These are phyloP conservation scores for Callospermophilus lateralis DNA, from an alignment of 2,113 vertebrate genomes.

Conservation along the genomic window DNA sequence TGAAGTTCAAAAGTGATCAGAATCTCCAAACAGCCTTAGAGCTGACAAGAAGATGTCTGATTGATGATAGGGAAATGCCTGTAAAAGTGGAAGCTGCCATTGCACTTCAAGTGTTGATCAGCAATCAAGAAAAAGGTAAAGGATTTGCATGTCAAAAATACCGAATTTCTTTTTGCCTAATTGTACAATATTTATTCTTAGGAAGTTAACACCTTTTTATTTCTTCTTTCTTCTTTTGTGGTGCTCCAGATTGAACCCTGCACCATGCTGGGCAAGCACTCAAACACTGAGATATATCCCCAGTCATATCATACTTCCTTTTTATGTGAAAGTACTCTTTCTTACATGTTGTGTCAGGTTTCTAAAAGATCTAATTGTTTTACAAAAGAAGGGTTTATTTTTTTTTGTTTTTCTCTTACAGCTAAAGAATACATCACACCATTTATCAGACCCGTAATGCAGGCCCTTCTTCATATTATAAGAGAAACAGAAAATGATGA, in stretches of 20 bases:
- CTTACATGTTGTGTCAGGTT: not conserved
- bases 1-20: slow-evolving; percentile 99
- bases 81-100: slow-evolving; percentile 99
- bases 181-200: not conserved
- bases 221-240: not conserved
- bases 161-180: not conserved
- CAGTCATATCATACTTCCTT: not conserved
- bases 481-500: slow-evolving; percentile 99
- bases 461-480: slow-evolving; percentile 98
- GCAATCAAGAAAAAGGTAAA: slow-evolving; percentile 99
- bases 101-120: slow-evolving; percentile 98
- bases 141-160: not conserved
- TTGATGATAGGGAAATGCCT: slow-evolving; percentile 99
- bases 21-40: slow-evolving; percentile 98
- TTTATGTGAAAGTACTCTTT: not conserved
- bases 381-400: too few species aligned
- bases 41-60: slow-evolving; percentile 96
- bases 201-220: not conserved
- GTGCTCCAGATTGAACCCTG: not conserved
- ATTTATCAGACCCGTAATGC: slow-evolving; percentile 98
- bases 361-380: not conserved
- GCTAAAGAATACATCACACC: slow-evolving; percentile 99
- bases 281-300: not conserved
- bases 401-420: slow-evolving; percentile 79
- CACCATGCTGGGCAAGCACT: not conserved